Evolutionary conservation across 2,888 invertebrate species (phyloP).

Genomic region (Drosophila tanythrix): DNA sequence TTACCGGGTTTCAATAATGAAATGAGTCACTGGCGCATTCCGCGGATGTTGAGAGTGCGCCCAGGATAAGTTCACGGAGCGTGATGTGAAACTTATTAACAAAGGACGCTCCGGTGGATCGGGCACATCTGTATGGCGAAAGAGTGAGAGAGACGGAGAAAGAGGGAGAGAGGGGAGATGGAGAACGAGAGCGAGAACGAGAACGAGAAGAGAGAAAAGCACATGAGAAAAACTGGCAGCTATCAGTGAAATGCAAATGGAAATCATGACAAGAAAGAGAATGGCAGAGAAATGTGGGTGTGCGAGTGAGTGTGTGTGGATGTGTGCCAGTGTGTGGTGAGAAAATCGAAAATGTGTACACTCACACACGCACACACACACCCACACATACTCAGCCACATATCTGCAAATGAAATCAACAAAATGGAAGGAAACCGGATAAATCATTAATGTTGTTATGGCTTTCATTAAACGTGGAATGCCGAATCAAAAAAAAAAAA

Average conservation of each 20-base stretch:
- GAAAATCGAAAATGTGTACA: constrained; percentile 42
- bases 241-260: constrained; percentile 74
- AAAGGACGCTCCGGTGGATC: constrained; percentile 90
- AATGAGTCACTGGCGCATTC: constrained; percentile 89
- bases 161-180: constrained; percentile 4
- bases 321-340: constrained; percentile 14
- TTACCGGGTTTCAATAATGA: constrained; percentile 91
- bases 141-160: constrained; percentile 17
- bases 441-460: constrained; percentile 72
- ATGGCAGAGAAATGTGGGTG: constrained; percentile 17
- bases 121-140: constrained; percentile 87
- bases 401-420: constrained; percentile 57
- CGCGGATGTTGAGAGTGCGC: constrained; percentile 89
- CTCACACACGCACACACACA: background rate
- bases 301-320: constrained; percentile 10
- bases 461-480: constrained; percentile 54
- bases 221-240: constrained; percentile 59
- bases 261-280: constrained; percentile 67
- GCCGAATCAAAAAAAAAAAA: constrained; percentile 19
- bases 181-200: background rate
- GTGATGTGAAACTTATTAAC: constrained; percentile 90
- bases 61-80: constrained; percentile 91
- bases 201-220: constrained; percentile 17
- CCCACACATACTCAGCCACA: constrained; percentile 9
- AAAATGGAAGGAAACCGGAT: constrained; percentile 67